phyloP scores from a whole-genome alignment of 2,797 vertebrate genomes.

The Dipus sagitta region DNA sequence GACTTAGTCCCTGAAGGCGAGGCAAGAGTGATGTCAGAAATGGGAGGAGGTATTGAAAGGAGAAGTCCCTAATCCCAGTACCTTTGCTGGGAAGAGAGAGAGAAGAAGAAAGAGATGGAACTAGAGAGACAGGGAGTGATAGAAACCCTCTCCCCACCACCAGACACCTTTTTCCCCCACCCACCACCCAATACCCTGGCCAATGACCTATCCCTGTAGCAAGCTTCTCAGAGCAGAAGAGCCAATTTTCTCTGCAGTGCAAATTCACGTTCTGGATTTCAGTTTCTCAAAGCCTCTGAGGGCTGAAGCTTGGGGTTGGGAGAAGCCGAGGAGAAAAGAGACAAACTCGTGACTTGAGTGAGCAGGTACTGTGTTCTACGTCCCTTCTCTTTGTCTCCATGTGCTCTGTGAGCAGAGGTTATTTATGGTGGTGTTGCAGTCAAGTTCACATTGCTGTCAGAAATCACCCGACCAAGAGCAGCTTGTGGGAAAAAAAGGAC shows the following conservation, averaged over 20 bases:
- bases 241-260: background rate
- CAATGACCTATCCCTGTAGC: background rate
- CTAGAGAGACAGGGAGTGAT: background rate
- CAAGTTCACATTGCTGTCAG: too few relatives aligned
- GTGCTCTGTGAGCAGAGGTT: background rate
- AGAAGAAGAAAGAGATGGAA: too few relatives aligned
- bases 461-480: too few relatives aligned
- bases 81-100: background rate
- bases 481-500: too few relatives aligned
- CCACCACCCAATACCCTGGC: background rate
- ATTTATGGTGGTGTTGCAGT: too few relatives aligned
- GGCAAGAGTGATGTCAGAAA: background rate
- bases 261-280: background rate
- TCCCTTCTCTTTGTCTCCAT: background rate
- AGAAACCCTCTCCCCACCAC: background rate
- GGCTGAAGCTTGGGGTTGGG: background rate
- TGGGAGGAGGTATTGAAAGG: background rate
- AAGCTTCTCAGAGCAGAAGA: background rate
- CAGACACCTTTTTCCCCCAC: too few relatives aligned
- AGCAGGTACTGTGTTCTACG: background rate
- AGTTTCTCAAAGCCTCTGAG: background rate
- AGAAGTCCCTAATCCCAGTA: background rate
- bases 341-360: background rate
- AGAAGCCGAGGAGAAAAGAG: background rate
- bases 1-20: constrained; percentile 35